phyloP scores from a whole-genome alignment of 1,140 invertebrate species.

The Calephelis nemesis region DNA sequence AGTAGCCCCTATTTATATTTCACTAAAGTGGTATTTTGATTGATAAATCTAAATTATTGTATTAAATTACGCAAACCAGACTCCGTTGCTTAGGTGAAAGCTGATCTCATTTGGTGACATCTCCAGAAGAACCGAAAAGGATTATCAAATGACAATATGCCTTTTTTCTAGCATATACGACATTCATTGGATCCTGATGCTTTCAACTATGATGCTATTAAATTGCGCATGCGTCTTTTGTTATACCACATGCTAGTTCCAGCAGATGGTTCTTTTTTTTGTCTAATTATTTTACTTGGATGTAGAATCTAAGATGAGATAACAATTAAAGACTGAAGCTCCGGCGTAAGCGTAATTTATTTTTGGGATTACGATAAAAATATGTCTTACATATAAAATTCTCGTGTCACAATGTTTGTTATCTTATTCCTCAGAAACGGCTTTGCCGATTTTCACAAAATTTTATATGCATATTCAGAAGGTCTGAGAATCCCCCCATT shows the following conservation, averaged over 20 bases:
- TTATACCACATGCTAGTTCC: conserved; percentile 69
- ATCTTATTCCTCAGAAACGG: no score
- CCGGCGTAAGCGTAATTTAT: no score
- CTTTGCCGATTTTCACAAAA: no score
- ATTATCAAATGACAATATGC: conserved; percentile 76
- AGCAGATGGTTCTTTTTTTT: conserved; percentile 67
- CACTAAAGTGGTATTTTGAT: conserved; percentile 36
- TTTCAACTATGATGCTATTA: conserved; percentile 75
- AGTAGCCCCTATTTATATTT: conserved; percentile 31
- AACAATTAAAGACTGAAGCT: background rate
- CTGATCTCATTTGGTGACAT: conserved; percentile 75
- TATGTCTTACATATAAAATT: no score
- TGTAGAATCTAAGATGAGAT: background rate
- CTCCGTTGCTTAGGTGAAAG: conserved; percentile 72
- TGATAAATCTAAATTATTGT: conserved; percentile 41
- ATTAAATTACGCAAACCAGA: conserved; percentile 75
- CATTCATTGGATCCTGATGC: conserved; percentile 58
- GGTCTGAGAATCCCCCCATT: no score
- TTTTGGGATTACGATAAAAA: no score
- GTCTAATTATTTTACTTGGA: background rate
- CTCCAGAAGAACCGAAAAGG: conserved; percentile 68
- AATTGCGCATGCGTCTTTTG: conserved; percentile 74
- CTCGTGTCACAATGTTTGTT: no score
- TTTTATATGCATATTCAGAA: no score
- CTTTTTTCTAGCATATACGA: conserved; percentile 57